Base-by-base conservation (phyloP, 2,888 invertebrate genomes). In the Agapostemon virescens region DNA sequence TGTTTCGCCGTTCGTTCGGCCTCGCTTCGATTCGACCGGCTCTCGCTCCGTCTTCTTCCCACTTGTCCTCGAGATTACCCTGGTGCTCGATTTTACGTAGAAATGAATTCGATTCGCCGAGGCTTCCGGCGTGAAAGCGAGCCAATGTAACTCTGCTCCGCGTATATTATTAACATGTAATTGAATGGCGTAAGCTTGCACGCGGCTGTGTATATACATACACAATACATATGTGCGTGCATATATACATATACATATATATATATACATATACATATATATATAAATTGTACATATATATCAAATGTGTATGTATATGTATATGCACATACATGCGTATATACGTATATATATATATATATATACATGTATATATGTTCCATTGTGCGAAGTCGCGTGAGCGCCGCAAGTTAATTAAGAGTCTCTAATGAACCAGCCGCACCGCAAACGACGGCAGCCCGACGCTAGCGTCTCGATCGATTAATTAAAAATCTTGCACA, bases 321-420 rank as follows among this genome's bases (percentile, higher is more conserved):
- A n/a, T n/a, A n/a, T n/a, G n/a, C n/a, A n/a, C n/a, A n/a, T n/a
- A n/a, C n/a, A n/a, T n/a, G n/a, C n/a, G n/a, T n/a, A n/a, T n/a
- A n/a, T n/a, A n/a, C n/a, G n/a, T n/a, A n/a, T n/a, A n/a, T n/a
- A n/a, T n/a, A n/a, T n/a, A n/a, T n/a, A n/a, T n/a, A n/a, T n/a
- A n/a, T n/a, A n/a, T n/a, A n/a, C n/a, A n/a, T n/a, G n/a, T 73
- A 69, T 71, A 79, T 82, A 74, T 82, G 72, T 81, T 66, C 89
- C 88, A 90, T 90, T 90, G 90, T 90, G 88, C 85, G 86, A 90
- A 91, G 90, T 90, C 90, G 90, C 92, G 92, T 91, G 92, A 89
- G 90, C 90, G 87, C 89, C 91, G 92, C 92, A 90, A 92, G 92
- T 92, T 92, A 92, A 92, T 92, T 92, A 92, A 92, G 92, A 92